Conservation (phyloP, 2,888 invertebrate species). For the Dynastes tityus region DNA sequence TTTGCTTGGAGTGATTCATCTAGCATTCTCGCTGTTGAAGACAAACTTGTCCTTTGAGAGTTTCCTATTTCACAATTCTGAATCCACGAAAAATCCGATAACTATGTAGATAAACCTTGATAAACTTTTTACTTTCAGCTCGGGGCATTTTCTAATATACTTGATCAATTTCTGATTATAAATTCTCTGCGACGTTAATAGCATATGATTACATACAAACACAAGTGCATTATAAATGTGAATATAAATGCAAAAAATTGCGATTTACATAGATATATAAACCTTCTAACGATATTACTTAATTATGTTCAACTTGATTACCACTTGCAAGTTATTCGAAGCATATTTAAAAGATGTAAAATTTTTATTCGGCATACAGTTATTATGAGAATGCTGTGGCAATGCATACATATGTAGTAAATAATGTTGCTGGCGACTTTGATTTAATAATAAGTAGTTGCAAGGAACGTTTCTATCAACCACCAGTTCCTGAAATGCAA, state of each 20-base stretch:
- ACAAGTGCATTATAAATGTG: neutral
- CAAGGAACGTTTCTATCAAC: conserved; percentile 34
- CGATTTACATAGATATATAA: neutral
- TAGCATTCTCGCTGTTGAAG: too few species aligned
- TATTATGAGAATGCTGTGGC: conserved; percentile 9
- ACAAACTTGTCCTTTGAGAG: too few species aligned
- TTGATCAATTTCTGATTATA: neutral
- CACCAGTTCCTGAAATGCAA: conserved; percentile 38
- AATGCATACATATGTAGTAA: neutral
- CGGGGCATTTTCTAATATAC: neutral
- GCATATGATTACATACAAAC: conserved; percentile 9
- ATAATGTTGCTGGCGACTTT: neutral
- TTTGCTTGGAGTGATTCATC: too few species aligned
- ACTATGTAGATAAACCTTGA: neutral
- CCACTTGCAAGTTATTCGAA: neutral
- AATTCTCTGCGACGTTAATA: conserved; percentile 5
- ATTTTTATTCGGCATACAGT: neutral
- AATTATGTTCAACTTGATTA: neutral
- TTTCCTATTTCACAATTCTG: too few species aligned
- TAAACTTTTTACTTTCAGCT: neutral
- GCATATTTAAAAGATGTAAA: neutral
- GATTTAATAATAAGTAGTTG: conserved; percentile 29
- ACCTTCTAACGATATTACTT: neutral
- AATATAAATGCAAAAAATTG: neutral
- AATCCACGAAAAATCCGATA: too few species aligned